phyloP scores from a whole-genome alignment of 1,140 invertebrate species.

The Diuraphis noxia region DNA sequence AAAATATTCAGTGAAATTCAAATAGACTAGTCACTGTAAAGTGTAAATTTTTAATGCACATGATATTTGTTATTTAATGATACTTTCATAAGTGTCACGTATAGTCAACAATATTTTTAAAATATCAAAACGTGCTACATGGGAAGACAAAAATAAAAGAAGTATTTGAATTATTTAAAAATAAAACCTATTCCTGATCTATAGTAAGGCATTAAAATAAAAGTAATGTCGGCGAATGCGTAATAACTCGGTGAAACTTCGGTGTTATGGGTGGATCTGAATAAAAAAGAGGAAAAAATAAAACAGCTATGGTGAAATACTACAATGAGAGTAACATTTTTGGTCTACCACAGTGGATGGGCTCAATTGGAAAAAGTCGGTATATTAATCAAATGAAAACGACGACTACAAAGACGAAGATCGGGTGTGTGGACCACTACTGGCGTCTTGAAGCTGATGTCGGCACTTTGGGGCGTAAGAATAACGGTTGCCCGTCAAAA shows the following conservation, averaged over 20 bases:
- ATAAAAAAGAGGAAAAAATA: background rate
- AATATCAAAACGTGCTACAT: background rate
- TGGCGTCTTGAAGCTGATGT: background rate
- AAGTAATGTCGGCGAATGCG: background rate
- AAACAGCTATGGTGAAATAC: background rate
- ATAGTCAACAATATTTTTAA: background rate
- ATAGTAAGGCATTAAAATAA: background rate
- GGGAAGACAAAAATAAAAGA: background rate
- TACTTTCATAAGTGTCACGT: background rate
- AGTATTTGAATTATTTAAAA: background rate
- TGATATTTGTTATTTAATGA: background rate
- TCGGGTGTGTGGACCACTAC: background rate
- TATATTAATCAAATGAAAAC: conserved; percentile 37
- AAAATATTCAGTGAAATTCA: background rate
- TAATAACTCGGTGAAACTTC: background rate
- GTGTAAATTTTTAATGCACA: background rate
- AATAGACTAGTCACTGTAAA: background rate
- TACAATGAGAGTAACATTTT: background rate
- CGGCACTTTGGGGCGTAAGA: conserved; percentile 32
- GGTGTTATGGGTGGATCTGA: background rate
- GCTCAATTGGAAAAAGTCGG: conserved; percentile 40
- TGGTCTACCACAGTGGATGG: background rate
- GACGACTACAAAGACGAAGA: background rate
- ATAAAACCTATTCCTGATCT: background rate
- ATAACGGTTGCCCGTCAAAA: conserved; percentile 25